These are phyloP conservation scores for Schrankia costaestrigalis DNA, from an alignment of 2,888 invertebrate species.

Conservation along the genomic window DNA sequence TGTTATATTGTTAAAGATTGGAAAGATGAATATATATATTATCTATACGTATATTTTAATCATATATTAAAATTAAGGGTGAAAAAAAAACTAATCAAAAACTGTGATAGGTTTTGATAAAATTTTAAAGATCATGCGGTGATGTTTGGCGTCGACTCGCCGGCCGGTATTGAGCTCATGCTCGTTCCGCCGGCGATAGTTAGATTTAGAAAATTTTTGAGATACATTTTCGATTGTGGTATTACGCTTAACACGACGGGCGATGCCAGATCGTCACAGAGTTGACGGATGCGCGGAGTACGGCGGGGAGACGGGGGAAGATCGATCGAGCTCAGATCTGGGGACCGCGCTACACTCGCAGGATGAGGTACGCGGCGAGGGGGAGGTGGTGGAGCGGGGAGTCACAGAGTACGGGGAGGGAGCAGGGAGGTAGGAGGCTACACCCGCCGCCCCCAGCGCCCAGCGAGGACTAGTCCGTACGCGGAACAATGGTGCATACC, in stretches of 20 bases:
- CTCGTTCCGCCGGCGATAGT: constrained; percentile 33
- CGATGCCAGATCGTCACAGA: constrained; percentile 27
- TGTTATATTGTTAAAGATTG: constrained; percentile 79
- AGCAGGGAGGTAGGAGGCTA: constrained; percentile 13
- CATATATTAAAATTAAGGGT: constrained; percentile 79
- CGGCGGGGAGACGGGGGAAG: constrained; percentile 24
- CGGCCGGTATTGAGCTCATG: too few species aligned
- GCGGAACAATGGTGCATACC: constrained; percentile 73
- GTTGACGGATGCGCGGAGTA: constrained; percentile 25
- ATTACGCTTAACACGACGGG: constrained; percentile 25
- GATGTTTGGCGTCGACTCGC: constrained; percentile 34
- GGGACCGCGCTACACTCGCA: constrained; percentile 36
- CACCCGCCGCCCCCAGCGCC: constrained; percentile 27
- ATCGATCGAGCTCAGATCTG: constrained; percentile 35
- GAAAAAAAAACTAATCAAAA: constrained; percentile 76
- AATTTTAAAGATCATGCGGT: constrained; percentile 68
- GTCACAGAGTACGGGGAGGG: constrained; percentile 36
- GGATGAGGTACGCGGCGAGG: constrained; percentile 27
- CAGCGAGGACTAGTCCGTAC: constrained; percentile 46
- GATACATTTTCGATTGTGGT: constrained; percentile 55
- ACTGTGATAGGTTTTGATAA: constrained; percentile 82
- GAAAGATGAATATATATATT: constrained; percentile 70
- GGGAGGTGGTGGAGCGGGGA: constrained; percentile 34
- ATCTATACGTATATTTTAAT: constrained; percentile 80
- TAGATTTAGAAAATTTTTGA: constrained; percentile 64